Evolutionary conservation across 1,140 invertebrate genomes (phyloP).

Genomic region (Cydia strobilella): DNA sequence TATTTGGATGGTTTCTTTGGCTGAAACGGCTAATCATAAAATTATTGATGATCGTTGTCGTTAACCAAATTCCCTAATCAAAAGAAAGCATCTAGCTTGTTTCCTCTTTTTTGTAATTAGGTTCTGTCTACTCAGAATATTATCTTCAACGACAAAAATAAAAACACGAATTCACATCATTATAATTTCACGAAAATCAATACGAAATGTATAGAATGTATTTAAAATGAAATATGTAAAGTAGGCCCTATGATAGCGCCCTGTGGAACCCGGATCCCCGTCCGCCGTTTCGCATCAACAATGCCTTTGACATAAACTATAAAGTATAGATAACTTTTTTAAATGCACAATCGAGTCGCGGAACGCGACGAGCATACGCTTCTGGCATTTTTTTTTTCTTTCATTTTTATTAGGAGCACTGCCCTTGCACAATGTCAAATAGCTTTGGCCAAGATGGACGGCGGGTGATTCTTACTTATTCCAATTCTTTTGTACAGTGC

Average conservation of each 20-base stretch:
- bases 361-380: slow-evolving; percentile 60
- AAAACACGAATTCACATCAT: no score
- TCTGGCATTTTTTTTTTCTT: slow-evolving; percentile 67
- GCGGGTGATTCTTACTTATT: not conserved
- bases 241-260: slow-evolving; percentile 1
- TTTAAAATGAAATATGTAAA: no score
- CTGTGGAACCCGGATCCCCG: slow-evolving; percentile 10
- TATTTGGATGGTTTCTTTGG: not conserved
- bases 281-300: slow-evolving; percentile 6
- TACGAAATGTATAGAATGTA: no score
- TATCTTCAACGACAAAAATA: no score
- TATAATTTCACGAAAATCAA: no score
- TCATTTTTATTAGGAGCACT: slow-evolving; percentile 79
- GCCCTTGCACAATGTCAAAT: slow-evolving; percentile 79
- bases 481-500: not conserved
- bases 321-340: slow-evolving; percentile 47
- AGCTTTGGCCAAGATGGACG: slow-evolving; percentile 60
- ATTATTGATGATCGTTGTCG: not conserved
- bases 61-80: not conserved
- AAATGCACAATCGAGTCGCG: slow-evolving; percentile 74
- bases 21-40: not conserved
- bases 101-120: not conserved
- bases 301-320: slow-evolving; percentile 8
- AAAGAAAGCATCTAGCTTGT: not conserved
- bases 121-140: not conserved